phyloP scores from a whole-genome alignment of 2,888 invertebrate genomes.

The Acronicta psi region DNA sequence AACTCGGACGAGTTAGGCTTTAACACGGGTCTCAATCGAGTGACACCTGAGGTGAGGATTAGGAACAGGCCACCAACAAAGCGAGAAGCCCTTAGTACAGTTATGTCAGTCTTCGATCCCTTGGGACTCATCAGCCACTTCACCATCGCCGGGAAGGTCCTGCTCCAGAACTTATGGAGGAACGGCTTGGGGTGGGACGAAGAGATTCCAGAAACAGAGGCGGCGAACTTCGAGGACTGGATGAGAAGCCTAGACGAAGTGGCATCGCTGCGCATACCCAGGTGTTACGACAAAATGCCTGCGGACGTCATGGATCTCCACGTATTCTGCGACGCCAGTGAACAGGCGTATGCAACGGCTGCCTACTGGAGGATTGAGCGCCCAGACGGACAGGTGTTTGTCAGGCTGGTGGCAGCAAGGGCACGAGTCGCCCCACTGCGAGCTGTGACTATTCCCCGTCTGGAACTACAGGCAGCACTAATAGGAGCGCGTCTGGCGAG shows the following conservation, averaged over 20 bases:
- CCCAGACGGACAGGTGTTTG: background rate
- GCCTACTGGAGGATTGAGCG: background rate
- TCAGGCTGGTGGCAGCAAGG: background rate
- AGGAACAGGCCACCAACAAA: background rate
- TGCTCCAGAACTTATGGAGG: background rate
- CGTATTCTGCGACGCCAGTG: no score
- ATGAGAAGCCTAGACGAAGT: background rate
- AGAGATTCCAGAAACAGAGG: background rate
- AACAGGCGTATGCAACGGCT: background rate
- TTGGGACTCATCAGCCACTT: background rate
- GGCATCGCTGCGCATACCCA: background rate
- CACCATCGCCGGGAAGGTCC: background rate
- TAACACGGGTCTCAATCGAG: background rate
- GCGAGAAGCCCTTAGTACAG: background rate
- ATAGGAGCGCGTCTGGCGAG: background rate
- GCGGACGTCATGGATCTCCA: background rate
- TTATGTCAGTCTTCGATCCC: background rate
- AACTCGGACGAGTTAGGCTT: background rate
- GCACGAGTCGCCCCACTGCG: background rate
- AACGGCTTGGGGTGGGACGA: background rate
- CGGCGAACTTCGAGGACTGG: background rate
- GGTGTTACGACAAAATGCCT: background rate
- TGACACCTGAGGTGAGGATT: background rate
- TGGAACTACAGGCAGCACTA: background rate
- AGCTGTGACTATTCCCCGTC: background rate